Conservation (phyloP, 2,888 invertebrate genomes). For the Lamellibrachia columna region DNA sequence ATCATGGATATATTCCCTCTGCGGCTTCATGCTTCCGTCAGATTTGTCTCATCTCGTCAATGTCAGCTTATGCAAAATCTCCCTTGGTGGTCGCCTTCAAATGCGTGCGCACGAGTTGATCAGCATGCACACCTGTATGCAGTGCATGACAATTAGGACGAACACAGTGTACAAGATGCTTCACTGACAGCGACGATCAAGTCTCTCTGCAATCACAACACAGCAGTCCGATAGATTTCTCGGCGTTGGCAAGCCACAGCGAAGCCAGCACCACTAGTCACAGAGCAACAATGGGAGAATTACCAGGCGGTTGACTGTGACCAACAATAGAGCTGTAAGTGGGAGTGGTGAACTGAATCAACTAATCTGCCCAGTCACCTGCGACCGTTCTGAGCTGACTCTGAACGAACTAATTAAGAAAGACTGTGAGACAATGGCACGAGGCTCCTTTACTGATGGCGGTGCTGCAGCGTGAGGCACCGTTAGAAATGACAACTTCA, state of each 20-base stretch:
- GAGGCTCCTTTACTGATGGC: neutral
- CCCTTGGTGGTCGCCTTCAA: neutral
- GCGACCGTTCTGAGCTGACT: neutral
- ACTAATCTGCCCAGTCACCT: neutral
- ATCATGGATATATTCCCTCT: neutral
- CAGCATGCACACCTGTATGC: neutral
- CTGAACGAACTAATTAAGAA: neutral
- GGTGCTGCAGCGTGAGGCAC: neutral
- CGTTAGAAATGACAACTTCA: neutral
- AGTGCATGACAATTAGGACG: neutral
- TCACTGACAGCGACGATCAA: neutral
- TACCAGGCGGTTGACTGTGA: neutral
- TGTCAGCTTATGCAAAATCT: neutral
- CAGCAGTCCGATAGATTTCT: neutral
- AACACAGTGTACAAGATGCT: neutral
- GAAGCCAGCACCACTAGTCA: neutral
- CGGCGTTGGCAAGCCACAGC: neutral
- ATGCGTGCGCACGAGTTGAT: neutral
- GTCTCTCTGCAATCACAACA: neutral
- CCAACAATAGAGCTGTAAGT: neutral
- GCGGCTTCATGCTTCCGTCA: neutral
- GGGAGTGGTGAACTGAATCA: neutral
- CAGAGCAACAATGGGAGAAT: neutral
- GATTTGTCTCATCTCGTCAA: neutral
- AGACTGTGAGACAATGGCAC: neutral